phyloP scores from a whole-genome alignment of 2,888 invertebrate species.

The Macrosiphum euphorbiae region DNA sequence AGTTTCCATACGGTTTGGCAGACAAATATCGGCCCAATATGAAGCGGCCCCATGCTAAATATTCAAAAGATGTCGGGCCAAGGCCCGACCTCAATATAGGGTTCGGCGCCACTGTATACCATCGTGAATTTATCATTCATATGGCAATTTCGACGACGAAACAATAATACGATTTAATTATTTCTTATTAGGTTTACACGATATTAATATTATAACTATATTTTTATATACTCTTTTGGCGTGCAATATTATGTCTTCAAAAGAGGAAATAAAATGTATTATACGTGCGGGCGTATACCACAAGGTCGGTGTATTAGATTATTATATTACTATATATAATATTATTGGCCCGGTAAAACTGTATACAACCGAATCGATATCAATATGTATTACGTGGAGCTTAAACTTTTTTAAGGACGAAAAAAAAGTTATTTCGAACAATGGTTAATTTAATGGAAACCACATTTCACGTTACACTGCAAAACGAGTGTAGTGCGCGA shows the following conservation, averaged over 20 bases:
- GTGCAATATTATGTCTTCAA: background rate
- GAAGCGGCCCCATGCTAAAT: no score
- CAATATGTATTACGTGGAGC: background rate
- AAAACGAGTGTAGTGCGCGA: background rate
- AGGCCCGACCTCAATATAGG: no score
- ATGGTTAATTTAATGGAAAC: conserved; percentile 9
- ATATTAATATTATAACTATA: background rate
- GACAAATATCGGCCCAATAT: no score
- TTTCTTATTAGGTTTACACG: background rate
- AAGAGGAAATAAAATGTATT: background rate
- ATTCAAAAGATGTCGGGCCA: no score
- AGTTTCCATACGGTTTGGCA: no score
- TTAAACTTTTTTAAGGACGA: background rate
- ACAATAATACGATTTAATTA: background rate
- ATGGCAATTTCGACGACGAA: background rate
- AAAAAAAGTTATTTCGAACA: background rate
- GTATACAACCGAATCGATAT: background rate
- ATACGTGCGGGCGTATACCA: background rate
- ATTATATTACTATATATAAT: background rate
- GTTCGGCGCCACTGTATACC: no score
- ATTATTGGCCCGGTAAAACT: background rate
- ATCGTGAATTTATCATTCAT: background rate
- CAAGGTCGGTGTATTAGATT: background rate
- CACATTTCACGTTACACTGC: background rate
- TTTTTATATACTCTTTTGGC: no score